Evolutionary conservation across 2,797 vertebrate genomes (phyloP).

Genomic region (Leptodactylus fallax): DNA sequence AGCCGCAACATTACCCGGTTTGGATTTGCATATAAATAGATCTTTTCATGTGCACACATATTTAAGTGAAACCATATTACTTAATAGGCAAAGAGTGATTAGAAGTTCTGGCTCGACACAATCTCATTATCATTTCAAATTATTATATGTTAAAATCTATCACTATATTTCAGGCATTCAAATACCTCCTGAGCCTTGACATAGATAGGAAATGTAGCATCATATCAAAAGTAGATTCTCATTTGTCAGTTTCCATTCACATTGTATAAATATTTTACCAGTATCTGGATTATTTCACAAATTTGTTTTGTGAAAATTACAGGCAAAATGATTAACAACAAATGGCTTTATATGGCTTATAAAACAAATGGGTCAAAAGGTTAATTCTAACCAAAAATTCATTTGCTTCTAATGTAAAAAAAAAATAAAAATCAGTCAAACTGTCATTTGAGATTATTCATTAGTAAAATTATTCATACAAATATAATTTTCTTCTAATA

Average conservation of each 20-base stretch:
- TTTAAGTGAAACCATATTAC: conserved; percentile 51
- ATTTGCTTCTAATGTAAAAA: background rate
- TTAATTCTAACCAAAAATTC: background rate
- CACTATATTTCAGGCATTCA: conserved; percentile 17
- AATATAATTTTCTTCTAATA: too few relatives aligned
- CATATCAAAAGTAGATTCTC: background rate
- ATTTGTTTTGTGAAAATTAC: background rate
- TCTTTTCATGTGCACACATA: conserved; percentile 41
- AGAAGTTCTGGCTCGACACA: conserved; percentile 18
- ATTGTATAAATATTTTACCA: background rate
- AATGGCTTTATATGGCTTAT: background rate
- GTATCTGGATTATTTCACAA: background rate
- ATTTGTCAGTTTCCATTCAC: conserved; percentile 7
- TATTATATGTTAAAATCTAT: conserved; percentile 28
- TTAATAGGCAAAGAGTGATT: conserved; percentile 45
- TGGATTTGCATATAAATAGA: conserved; percentile 61
- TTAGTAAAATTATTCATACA: background rate
- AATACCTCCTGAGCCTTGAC: conserved; percentile 24
- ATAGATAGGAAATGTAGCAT: conserved; percentile 11
- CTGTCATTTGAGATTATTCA: background rate
- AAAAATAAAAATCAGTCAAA: background rate
- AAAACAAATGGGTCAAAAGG: background rate
- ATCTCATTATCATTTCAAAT: conserved; percentile 56
- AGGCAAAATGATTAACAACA: background rate
- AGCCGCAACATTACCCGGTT: conserved; percentile 28